Base-by-base conservation (phyloP, 1,140 invertebrate species). In the Euura lappo region DNA sequence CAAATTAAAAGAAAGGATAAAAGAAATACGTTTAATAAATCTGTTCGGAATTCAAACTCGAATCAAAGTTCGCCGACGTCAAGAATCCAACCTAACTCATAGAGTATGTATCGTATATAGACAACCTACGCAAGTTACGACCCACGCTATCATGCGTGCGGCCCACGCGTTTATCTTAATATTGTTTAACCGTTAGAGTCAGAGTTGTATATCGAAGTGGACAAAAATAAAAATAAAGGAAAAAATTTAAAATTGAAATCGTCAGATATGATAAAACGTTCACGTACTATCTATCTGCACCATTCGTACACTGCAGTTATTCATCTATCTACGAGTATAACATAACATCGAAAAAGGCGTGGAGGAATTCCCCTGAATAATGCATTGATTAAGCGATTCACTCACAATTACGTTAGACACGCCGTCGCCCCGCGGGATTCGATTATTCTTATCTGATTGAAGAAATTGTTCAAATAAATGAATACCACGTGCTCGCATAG, bases 41-140 rank as follows among this genome's bases (percentile, higher is more conserved):
- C 51, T 60, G 2, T 11, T 60, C 51, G 3, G 13, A 11, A 60
- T 60, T 1, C 51, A n/a, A 28, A 60, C 51, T 11, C 0, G 51
- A 60, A 60, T 60, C 51, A 60, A 60, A 60, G 51, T 60, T 60
- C 51, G 51, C 51, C 51, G 51, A 60, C 51, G 51, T 60, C 51
- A n/a, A 60, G 51, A 60, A 60, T 60, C 13, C 51, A n/a, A n/a
- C 5, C 51, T n/a, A 60, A 60, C 51, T 6, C 3, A n/a, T n/a
- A n/a, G 3, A 60, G 51, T 3, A 6, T n/a, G 8, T 60, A 11
- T 8, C 51, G 51, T 60, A 60, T 60, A 60, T 51, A 51, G 6
- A 28, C 51, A n/a, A 60, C 51, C 51, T n/a, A 60, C 51, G 51
- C 51, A 60, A 60, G 51, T 6, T 3, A n/a, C 51, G 51, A 60